Evolutionary conservation across 2,797 vertebrate genomes (phyloP), one percentile per base, ranked within the genome.

Genomic region (Stomatorhinus walkeri): DNA sequence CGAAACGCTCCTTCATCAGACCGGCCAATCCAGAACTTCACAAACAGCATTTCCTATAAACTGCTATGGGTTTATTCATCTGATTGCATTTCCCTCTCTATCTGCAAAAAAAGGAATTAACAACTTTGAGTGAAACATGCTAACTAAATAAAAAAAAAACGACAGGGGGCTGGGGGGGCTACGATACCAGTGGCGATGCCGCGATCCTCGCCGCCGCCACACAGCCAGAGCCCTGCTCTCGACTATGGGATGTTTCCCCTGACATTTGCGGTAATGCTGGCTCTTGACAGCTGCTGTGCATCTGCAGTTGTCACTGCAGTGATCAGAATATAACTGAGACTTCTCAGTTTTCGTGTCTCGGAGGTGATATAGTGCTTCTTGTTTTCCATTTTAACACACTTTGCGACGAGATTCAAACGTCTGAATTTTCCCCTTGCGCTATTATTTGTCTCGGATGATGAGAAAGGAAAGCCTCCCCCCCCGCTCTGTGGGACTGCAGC

Each of bases 391-490:
- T 89, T 51, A 36, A 19, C 87, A 81, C 51, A 36, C 28, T 64
- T 19, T 79, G 54, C 36, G 3, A 49, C 12, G 10, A 87, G 24
- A 24, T 16, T 61, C n/a, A 36, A 87, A 89, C 6, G 36, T n/a
- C 16, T 32, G 51, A 56, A 40, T 86, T 88, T 89, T 46, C 89
- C 89, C 89, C 89, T 49, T 49, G 54, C 12, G 85, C 76, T 12
- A 43, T 54, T 52, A 6, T 83, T 61, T 43, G 12, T 10, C 19
- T 9, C 76, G 22, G 54, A 61, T 83, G 36, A 68, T 46, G 19
- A 81, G 22, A 68, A 52, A 88, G 40, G 49, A 87, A 64, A 56
- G 10, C 86, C 54, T 2, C 19, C 19, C 5, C 16, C 36, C 16
- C 72, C 36, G 2, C 32, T 43, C 36, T n/a, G 36, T 79, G 5